Evolutionary conservation across 2,888 invertebrate genomes (phyloP).

Genomic region (Tenthredo distinguenda): DNA sequence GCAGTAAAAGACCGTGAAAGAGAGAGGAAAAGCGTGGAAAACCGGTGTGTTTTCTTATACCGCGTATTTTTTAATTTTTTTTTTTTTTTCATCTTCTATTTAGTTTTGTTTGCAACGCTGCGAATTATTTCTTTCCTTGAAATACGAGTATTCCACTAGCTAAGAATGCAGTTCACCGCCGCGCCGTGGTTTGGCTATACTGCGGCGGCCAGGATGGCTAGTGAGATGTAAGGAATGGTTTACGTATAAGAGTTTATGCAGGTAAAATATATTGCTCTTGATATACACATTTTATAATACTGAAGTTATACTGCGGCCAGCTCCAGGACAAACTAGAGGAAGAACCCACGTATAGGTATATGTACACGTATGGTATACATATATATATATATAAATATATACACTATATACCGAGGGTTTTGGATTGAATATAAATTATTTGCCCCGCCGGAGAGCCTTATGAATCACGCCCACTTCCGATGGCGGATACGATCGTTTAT

Average conservation of each 20-base stretch:
- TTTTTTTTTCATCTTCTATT: conserved; percentile 1
- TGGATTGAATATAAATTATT: conserved; percentile 48
- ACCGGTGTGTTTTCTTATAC: conserved; percentile 33
- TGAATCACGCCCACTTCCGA: conserved; percentile 49
- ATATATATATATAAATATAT: neutral
- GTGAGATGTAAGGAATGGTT: conserved; percentile 1
- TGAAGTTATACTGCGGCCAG: conserved; percentile 10
- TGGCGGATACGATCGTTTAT: conserved; percentile 48
- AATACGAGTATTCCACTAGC: conserved; percentile 43
- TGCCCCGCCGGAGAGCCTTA: conserved; percentile 11
- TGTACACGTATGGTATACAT: neutral
- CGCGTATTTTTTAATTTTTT: neutral
- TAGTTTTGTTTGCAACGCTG: conserved; percentile 5
- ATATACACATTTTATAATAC: conserved; percentile 22
- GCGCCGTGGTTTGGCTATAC: neutral
- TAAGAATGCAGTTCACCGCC: conserved; percentile 36
- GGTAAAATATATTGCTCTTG: conserved; percentile 21
- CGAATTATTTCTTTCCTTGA: conserved; percentile 45
- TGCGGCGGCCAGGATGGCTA: conserved; percentile 2
- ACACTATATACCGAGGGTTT: conserved; percentile 2
- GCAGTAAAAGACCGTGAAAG: conserved; percentile 7
- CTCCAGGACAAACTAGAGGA: conserved; percentile 20
- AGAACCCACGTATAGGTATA: neutral
- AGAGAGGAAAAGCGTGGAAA: conserved; percentile 13
- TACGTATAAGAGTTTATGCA: neutral